These are phyloP conservation scores for Uria aalge DNA, from an alignment of 2,113 vertebrate species.

Conservation along the genomic window DNA sequence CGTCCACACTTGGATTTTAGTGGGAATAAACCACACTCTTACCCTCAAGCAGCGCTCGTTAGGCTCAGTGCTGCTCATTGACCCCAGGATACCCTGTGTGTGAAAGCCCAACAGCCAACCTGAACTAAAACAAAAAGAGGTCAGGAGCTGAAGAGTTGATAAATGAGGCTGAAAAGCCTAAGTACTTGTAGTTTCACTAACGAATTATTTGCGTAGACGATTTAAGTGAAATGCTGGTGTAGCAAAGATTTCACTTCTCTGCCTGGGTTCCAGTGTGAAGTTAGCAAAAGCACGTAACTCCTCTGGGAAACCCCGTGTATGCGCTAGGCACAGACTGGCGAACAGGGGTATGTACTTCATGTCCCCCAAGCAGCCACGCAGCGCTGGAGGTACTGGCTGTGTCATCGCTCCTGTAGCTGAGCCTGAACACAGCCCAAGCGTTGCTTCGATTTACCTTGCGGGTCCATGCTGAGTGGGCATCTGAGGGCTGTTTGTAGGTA, in stretches of 20 bases:
- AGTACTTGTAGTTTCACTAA: not conserved
- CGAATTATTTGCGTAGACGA: not conserved
- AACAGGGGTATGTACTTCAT: not conserved
- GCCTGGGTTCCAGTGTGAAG: not conserved
- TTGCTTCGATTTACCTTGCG: not conserved
- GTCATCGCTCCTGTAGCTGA: not conserved
- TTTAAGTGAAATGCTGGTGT: not conserved
- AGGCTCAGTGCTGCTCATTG: not conserved
- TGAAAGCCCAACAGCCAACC: not conserved
- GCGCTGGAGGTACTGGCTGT: not conserved
- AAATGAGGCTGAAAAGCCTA: not conserved
- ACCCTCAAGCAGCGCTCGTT: rapidly evolving
- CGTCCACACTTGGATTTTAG: not conserved
- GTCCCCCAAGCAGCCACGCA: not conserved
- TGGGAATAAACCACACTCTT: not conserved
- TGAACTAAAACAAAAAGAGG: not conserved
- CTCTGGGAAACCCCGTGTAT: not conserved
- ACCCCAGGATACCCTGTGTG: not conserved
- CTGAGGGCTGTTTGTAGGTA: not conserved
- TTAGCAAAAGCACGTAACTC: not conserved
- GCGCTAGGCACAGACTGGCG: not conserved
- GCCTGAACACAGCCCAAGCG: not conserved
- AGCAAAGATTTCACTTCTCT: not conserved
- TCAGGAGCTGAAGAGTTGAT: not conserved
- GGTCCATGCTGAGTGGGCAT: not conserved